Percentiles rank a stretch among this genome's conserved stretches.
These are phyloP conservation scores for Drosophila subquinaria DNA, from an alignment of 2,888 invertebrate genomes.

Conservation along the genomic window DNA sequence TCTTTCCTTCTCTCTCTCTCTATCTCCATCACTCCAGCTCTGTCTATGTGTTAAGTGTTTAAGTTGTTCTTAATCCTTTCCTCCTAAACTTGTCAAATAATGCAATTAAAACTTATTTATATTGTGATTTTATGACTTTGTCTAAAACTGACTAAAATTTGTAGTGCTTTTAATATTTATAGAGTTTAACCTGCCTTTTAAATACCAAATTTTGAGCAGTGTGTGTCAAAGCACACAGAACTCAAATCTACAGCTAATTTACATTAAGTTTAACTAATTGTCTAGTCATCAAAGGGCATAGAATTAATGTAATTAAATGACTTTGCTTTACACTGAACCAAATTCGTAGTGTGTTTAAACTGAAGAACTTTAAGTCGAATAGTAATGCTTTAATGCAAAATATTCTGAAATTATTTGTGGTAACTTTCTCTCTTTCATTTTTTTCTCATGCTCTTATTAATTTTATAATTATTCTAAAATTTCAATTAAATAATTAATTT, in stretches of 20 bases:
- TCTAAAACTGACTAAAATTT: not conserved
- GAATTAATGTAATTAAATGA: not conserved
- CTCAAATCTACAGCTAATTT: not conserved
- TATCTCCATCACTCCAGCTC: not conserved
- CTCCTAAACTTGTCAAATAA: no score
- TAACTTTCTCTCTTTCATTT: no score
- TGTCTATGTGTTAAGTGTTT: no score
- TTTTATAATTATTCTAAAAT: no score
- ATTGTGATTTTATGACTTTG: no score
- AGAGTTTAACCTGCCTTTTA: not conserved
- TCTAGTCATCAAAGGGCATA: not conserved
- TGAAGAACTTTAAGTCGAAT: not conserved
- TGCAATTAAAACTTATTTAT: no score
- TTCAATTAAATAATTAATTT: no score
- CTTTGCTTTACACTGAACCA: not conserved
- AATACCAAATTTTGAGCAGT: not conserved
- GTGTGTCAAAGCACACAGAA: not conserved
- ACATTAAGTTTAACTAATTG: slow-evolving; percentile 1
- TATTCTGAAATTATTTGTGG: no score
- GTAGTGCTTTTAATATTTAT: not conserved
- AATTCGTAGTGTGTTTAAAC: not conserved
- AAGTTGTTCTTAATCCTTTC: no score
- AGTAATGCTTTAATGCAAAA: no score
- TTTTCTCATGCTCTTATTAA: no score
- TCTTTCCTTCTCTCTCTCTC: not conserved